Percentiles rank a stretch among this genome's conserved stretches.
These are phyloP conservation scores for Aphidius ervi DNA, from an alignment of 1,140 invertebrate genomes.

Conservation along the genomic window DNA sequence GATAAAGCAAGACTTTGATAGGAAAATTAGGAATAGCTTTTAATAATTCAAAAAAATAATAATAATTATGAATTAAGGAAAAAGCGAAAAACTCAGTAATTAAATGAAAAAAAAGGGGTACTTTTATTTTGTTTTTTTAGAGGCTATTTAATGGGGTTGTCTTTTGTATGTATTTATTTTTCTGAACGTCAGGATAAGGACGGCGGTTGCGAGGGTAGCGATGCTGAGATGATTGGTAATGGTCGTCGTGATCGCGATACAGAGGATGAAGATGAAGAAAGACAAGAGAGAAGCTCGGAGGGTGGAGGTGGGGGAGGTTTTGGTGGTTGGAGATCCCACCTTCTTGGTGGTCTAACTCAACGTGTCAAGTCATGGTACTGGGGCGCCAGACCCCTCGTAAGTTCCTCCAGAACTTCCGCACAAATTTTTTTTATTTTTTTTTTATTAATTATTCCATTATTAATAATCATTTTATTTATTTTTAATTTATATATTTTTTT, in stretches of 20 bases:
- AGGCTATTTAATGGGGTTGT: conserved; percentile 11
- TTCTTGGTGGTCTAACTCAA: conserved; percentile 85
- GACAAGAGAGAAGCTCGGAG: conserved; percentile 51
- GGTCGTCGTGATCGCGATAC: conserved; percentile 48
- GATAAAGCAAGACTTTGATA: too few relatives aligned
- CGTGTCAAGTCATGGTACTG: conserved; percentile 93
- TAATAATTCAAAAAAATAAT: too few relatives aligned
- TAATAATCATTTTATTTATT: conserved; percentile 6
- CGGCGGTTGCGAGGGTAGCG: conserved; percentile 52
- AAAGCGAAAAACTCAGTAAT: too few relatives aligned
- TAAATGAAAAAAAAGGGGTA: neutral
- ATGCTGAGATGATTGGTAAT: conserved; percentile 54
- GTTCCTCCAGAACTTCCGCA: conserved; percentile 52
- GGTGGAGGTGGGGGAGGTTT: conserved; percentile 72
- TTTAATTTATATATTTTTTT: neutral
- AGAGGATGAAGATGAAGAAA: conserved; percentile 51
- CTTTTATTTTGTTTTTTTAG: neutral
- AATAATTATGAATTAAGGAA: too few relatives aligned
- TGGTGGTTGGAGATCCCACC: conserved; percentile 80
- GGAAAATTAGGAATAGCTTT: too few relatives aligned
- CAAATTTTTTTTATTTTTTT: conserved; percentile 19
- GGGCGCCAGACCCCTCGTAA: conserved; percentile 87
- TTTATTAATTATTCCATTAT: conserved; percentile 14
- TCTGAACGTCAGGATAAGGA: conserved; percentile 45
- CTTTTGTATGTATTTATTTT: conserved; percentile 36